Conservation (phyloP, 2,113 vertebrate species). For the Urocolius indicus region DNA sequence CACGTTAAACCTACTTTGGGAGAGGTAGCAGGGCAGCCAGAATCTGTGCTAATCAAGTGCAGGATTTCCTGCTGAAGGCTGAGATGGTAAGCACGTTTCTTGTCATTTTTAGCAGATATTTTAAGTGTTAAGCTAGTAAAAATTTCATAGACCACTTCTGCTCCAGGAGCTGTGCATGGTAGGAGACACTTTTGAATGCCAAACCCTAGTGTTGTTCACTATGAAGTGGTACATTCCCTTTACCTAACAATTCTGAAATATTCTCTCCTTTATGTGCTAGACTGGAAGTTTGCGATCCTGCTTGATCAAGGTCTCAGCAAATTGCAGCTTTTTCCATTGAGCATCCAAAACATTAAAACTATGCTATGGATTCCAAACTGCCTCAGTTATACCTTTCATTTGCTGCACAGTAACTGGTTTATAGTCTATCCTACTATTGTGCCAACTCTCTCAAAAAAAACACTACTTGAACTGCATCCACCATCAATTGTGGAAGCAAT, state of each 20-base stretch:
- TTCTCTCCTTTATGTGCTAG: background rate
- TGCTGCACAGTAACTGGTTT: background rate
- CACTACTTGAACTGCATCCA: background rate
- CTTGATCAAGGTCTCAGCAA: background rate
- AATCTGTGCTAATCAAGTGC: background rate
- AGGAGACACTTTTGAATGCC: background rate
- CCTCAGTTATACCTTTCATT: background rate
- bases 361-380: background rate
- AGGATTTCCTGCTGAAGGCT: background rate
- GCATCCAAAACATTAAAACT: background rate
- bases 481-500: background rate
- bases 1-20: background rate
- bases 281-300: background rate
- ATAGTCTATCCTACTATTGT: background rate
- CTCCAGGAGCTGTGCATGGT: background rate
- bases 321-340: background rate
- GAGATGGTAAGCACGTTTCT: background rate
- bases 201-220: background rate
- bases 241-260: background rate
- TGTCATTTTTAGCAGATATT: background rate
- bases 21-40: background rate
- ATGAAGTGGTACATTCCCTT: background rate
- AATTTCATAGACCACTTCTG: background rate
- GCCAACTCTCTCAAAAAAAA: accelerated
- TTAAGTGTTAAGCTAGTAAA: background rate